Percentiles rank a stretch among this genome's conserved stretches.
Evolutionary conservation across 1,140 invertebrate genomes (phyloP).

Genomic region (Saxidomus purpurata): DNA sequence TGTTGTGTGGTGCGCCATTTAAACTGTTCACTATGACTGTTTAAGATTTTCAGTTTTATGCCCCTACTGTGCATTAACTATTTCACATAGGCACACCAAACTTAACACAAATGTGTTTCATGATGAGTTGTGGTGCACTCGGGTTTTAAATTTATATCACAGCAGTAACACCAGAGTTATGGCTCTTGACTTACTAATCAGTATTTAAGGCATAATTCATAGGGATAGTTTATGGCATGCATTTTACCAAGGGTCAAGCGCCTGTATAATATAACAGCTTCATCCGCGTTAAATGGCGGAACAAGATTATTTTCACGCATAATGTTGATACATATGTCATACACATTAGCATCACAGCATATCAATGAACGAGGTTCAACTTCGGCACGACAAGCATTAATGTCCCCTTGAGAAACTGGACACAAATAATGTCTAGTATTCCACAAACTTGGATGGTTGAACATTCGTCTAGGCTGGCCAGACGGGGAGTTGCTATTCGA

Average conservation of each 20-base stretch:
- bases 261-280: neutral
- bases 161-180: too few species aligned
- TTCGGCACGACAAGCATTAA: neutral
- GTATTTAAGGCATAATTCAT: too few species aligned
- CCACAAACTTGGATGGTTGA: constrained; percentile 15
- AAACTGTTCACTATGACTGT: too few species aligned
- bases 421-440: constrained; percentile 16
- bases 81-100: too few species aligned
- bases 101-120: too few species aligned
- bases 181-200: too few species aligned
- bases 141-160: too few species aligned
- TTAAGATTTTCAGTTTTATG: too few species aligned
- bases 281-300: neutral
- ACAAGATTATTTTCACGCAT: neutral
- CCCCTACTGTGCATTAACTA: too few species aligned
- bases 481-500: neutral
- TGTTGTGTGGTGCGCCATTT: too few species aligned
- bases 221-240: too few species aligned
- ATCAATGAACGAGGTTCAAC: neutral
- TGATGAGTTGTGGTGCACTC: too few species aligned
- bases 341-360: neutral
- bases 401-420: neutral
- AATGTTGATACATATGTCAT: neutral
- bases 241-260: neutral
- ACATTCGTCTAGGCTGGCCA: neutral